Conservation (phyloP, 2,113 vertebrate species). For the Climacteris rufus region DNA sequence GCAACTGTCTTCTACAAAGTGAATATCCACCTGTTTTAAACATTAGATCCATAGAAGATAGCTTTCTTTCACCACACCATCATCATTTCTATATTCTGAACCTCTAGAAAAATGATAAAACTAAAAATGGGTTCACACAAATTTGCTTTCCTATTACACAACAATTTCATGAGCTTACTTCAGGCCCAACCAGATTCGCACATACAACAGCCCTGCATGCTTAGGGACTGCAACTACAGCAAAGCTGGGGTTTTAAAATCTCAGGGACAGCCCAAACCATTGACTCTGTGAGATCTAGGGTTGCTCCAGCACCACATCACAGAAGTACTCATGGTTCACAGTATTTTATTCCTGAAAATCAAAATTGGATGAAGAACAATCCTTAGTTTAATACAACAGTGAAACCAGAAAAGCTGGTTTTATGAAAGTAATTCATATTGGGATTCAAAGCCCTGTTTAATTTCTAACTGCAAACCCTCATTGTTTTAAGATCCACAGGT, state of each 20-base stretch:
- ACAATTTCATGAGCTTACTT: background rate
- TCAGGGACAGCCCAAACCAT: background rate
- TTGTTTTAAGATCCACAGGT: background rate
- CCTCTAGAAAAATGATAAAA: background rate
- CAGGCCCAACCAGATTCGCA: background rate
- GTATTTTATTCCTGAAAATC: background rate
- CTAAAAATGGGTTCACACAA: background rate
- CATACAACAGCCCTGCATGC: fast-evolving
- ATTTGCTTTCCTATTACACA: background rate
- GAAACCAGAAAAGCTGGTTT: no score
- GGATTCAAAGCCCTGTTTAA: background rate
- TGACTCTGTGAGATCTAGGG: background rate
- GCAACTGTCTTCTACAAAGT: background rate
- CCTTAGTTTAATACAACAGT: background rate
- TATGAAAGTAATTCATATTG: background rate
- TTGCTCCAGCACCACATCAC: fast-evolving
- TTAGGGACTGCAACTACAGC: background rate
- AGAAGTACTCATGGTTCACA: background rate
- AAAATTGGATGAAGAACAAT: background rate
- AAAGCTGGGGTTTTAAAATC: background rate
- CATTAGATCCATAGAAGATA: background rate
- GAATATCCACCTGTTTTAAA: background rate
- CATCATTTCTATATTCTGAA: background rate
- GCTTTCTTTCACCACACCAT: background rate
- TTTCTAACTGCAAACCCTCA: background rate